Base-by-base conservation (phyloP, 35 echinoderm and acorn worm species). In the Ophioderma brevispina region DNA sequence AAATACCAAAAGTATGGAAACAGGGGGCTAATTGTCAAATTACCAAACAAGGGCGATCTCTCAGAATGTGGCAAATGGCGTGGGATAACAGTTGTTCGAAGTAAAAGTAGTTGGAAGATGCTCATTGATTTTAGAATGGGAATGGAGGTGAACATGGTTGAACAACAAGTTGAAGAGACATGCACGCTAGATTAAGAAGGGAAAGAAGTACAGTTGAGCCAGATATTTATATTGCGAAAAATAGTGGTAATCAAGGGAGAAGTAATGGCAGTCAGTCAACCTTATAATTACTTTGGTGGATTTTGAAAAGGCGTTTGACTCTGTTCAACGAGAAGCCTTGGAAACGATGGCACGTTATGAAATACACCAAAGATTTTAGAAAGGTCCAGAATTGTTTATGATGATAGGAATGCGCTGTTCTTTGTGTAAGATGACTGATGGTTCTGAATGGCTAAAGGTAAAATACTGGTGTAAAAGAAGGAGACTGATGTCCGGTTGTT, bases 291-390 rank as follows among this genome's bases (percentile, higher is more conserved):
- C 88, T 13, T 92, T 81, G 36, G 83, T 86, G 55, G 86, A 94
- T 40, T 94, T 94, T 38, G 78, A 55, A 18, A 89, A 94, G 75
- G 85, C 87, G 35, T 94, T 94, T 78, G 86, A 79, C 86, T 83
- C 92, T 21, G 92, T 94, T 8, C 30, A 75, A 6, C 43, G 86
- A 94, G 81, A 89, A 32, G 55, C 31, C 49, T 46, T 94, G 92
- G 33, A 78, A 35, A 63, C 89, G 19, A 32, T 94, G 40, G 28
- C 13, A 25, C 36, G 50, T 55, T 94, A 85, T 79, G 92, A 80
- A 37, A 87, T 86, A 70, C 84, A 75, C 2, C 31, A 21, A 84
- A 83, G 70, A 34, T 89, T 2, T 70, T 13, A 25, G 28, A 70
- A 25, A 15, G 59, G 41, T 46, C 41, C 41, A 46, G 41, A 70